A percentile compares a stretch with the other conserved stretches of the same genome.
phyloP scores from a whole-genome alignment of 2,113 vertebrate genomes.

The Notarius quadriscutis region DNA sequence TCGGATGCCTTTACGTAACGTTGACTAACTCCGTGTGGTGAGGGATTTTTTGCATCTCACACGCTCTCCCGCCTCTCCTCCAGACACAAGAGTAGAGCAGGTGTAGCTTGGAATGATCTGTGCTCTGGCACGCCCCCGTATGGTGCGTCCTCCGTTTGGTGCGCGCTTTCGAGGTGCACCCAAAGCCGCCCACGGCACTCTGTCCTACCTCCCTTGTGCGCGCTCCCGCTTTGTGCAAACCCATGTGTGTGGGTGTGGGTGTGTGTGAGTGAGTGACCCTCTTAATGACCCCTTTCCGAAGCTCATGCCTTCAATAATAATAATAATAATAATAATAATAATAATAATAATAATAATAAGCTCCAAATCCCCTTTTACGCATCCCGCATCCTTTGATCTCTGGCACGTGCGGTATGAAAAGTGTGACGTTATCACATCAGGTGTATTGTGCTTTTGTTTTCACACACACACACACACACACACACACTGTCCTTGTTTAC shows the following conservation, averaged over 20 bases:
- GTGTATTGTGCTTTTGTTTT: background rate
- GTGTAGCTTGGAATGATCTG: background rate
- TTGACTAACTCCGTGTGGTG: constrained; percentile 34
- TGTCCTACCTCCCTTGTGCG: constrained; percentile 50
- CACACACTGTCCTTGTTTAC: background rate
- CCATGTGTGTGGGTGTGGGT: background rate
- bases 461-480: background rate
- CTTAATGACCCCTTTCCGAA: background rate
- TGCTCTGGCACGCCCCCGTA: constrained; percentile 7
- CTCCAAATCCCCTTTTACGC: background rate
- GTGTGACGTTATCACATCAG: background rate
- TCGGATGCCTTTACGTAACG: constrained; percentile 35
- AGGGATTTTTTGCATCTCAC: background rate
- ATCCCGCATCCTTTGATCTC: constrained; percentile 36
- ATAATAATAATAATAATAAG: constrained; percentile 24
- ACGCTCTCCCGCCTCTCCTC: background rate
- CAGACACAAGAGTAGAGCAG: background rate
- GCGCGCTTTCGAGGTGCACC: constrained; percentile 22
- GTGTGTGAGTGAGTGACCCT: background rate
- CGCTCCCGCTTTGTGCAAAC: background rate
- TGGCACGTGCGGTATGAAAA: background rate
- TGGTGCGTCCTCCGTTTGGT: constrained; percentile 28
- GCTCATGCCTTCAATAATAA: background rate
- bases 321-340: constrained; percentile 6
- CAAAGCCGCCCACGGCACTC: constrained; percentile 15